Conservation (phyloP, 1,140 invertebrate genomes). For the Amyelois transitella region DNA sequence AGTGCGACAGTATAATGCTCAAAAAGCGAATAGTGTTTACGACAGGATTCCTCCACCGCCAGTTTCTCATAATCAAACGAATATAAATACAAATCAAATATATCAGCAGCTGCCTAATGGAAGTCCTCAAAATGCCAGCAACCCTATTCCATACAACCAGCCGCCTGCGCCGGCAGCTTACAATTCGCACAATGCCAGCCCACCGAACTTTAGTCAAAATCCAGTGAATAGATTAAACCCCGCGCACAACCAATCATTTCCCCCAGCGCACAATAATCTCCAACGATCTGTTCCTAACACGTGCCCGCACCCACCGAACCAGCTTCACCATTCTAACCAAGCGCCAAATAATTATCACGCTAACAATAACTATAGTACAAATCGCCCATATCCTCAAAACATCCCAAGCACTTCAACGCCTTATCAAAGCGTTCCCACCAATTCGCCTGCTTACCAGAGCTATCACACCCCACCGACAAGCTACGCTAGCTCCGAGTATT, state of each 20-base stretch:
- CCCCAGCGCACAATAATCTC: conserved; percentile 43
- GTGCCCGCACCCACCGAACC: conserved; percentile 53
- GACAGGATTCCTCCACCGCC: conserved; percentile 38
- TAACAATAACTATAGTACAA: conserved; percentile 36
- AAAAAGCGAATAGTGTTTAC: conserved; percentile 45
- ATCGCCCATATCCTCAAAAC: conserved; percentile 40
- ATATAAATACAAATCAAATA: conserved; percentile 45
- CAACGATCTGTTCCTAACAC: conserved; percentile 52
- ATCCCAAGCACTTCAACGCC: conserved; percentile 38
- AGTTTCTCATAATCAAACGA: conserved; percentile 29
- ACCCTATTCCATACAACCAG: conserved; percentile 56
- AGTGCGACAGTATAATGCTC: conserved; percentile 51
- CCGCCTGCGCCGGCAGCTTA: conserved; percentile 49
- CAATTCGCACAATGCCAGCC: conserved; percentile 44
- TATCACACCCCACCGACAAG: conserved; percentile 65
- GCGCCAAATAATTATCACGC: conserved; percentile 44
- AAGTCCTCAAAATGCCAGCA: conserved; percentile 36
- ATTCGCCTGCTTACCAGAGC: conserved; percentile 62
- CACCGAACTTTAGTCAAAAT: conserved; percentile 62
- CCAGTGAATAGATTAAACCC: conserved; percentile 58
- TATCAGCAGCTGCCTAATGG: conserved; percentile 50
- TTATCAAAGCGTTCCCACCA: conserved; percentile 70
- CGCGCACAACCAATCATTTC: conserved; percentile 42
- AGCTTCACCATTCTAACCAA: conserved; percentile 45
- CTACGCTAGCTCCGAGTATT: conserved; percentile 63